Conservation (phyloP, 1,140 invertebrate genomes). For the Drosophila ohnishii region DNA sequence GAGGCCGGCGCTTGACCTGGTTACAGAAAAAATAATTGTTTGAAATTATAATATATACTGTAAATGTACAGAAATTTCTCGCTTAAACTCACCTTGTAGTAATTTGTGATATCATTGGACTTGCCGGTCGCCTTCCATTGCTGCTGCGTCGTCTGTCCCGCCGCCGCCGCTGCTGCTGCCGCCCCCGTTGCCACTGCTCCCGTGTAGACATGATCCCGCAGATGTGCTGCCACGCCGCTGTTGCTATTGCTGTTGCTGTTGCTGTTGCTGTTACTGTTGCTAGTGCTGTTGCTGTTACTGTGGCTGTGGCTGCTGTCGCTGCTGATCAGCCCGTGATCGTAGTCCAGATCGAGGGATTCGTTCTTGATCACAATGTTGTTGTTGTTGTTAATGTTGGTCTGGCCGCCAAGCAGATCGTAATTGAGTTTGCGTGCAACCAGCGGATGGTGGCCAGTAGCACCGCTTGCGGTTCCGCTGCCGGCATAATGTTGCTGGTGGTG, state of each 20-base stretch:
- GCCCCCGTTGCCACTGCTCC: constrained; percentile 56
- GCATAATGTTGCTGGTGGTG: constrained; percentile 53
- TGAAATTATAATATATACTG: too few species aligned
- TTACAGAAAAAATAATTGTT: not conserved
- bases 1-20: constrained; percentile 78
- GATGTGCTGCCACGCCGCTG: constrained; percentile 84
- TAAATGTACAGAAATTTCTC: too few species aligned
- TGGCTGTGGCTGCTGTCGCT: constrained; percentile 43
- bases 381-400: constrained; percentile 56
- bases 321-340: constrained; percentile 53
- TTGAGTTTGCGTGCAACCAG: constrained; percentile 66
- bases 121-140: constrained; percentile 64
- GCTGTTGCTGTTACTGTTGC: constrained; percentile 27
- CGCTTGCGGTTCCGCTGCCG: constrained; percentile 24
- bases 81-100: constrained; percentile 73
- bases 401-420: constrained; percentile 51
- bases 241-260: constrained; percentile 43
- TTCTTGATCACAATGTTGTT: constrained; percentile 72
- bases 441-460: constrained; percentile 20
- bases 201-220: constrained; percentile 90
- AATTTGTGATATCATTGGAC: constrained; percentile 78
- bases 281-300: constrained; percentile 47
- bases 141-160: constrained; percentile 75
- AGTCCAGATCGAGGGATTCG: constrained; percentile 56
- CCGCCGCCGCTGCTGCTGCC: constrained; percentile 82